Conservation (phyloP, 2,888 invertebrate genomes). For the Odontocolon sp. region DNA sequence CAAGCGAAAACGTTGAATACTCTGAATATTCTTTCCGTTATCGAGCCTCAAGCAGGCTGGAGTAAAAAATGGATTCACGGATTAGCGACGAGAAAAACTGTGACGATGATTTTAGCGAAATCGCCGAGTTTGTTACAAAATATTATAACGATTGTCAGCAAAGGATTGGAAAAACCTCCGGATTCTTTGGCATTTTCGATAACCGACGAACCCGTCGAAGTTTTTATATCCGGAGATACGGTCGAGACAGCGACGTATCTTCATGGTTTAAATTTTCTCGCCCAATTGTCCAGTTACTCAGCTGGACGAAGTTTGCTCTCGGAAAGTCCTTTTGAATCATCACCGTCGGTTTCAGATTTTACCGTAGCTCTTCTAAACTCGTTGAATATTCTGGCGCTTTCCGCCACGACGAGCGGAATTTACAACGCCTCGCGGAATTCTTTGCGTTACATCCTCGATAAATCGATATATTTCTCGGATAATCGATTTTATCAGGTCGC, state of each 20-base stretch:
- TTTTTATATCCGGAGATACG: slow-evolving; percentile 75
- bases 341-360: slow-evolving; percentile 64
- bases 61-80: slow-evolving; percentile 75
- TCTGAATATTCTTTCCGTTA: slow-evolving; percentile 73
- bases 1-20: slow-evolving; percentile 70
- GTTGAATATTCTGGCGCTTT: slow-evolving; percentile 70
- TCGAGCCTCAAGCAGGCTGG: slow-evolving; percentile 77
- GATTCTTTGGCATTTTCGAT: slow-evolving; percentile 67
- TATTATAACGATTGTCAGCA: slow-evolving; percentile 64
- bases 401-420: slow-evolving; percentile 68
- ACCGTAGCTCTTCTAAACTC: slow-evolving; percentile 67
- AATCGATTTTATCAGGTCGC: slow-evolving; percentile 72
- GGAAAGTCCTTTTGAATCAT: slow-evolving; percentile 66
- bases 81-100: slow-evolving; percentile 70
- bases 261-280: slow-evolving; percentile 75
- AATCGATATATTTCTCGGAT: slow-evolving; percentile 69
- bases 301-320: slow-evolving; percentile 70
- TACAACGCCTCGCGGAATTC: slow-evolving; percentile 72
- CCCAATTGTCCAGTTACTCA: slow-evolving; percentile 71
- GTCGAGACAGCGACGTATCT: slow-evolving; percentile 75
- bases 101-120: slow-evolving; percentile 71
- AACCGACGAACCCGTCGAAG: slow-evolving; percentile 72
- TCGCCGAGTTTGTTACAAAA: slow-evolving; percentile 72
- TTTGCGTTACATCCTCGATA: slow-evolving; percentile 70
- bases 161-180: slow-evolving; percentile 68